Conservation (phyloP, 53 echinoderm and acorn worm species). For the Actinopyga echinites region DNA sequence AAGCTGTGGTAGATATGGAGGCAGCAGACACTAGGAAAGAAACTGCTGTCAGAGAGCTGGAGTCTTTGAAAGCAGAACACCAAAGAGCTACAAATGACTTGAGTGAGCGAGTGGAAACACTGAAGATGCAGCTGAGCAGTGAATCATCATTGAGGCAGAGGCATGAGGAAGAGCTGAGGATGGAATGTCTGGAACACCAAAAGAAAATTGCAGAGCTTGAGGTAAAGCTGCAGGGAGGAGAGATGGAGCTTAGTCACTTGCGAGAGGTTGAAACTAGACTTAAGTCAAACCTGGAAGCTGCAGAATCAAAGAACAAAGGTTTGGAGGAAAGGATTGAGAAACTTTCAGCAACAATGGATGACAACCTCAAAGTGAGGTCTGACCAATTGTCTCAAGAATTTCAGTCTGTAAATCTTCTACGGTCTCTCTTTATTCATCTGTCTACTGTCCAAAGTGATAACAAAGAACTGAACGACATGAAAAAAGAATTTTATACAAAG, state of each 20-base stretch:
- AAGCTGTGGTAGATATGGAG: slow-evolving; percentile 9
- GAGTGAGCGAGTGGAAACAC: slow-evolving; percentile 14
- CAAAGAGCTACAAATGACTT: slow-evolving; percentile 19
- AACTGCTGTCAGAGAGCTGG: neutral
- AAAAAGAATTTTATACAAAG: slow-evolving; percentile 18
- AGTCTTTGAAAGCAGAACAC: slow-evolving; percentile 21
- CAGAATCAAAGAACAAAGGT: slow-evolving; percentile 72
- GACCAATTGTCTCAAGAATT: slow-evolving; percentile 26
- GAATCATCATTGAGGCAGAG: slow-evolving; percentile 29
- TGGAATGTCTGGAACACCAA: slow-evolving; percentile 9
- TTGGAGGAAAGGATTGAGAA: slow-evolving; percentile 77
- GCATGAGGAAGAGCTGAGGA: neutral
- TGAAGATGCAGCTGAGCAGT: slow-evolving; percentile 42
- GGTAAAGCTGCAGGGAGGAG: slow-evolving; percentile 6
- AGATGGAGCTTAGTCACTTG: slow-evolving; percentile 48
- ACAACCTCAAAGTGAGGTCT: slow-evolving; percentile 14
- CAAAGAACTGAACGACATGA: slow-evolving; percentile 27
- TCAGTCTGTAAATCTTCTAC: slow-evolving; percentile 7
- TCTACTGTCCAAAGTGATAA: slow-evolving; percentile 22
- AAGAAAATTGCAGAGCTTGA: slow-evolving; percentile 52
- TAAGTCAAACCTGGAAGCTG: slow-evolving; percentile 39
- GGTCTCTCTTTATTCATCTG: slow-evolving; percentile 17
- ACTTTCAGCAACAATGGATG: slow-evolving; percentile 58
- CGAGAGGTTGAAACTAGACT: slow-evolving; percentile 53
- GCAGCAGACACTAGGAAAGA: slow-evolving; percentile 37